Evolutionary conservation across 2,888 invertebrate species (phyloP).

Genomic region (Stegophylla sp.): DNA sequence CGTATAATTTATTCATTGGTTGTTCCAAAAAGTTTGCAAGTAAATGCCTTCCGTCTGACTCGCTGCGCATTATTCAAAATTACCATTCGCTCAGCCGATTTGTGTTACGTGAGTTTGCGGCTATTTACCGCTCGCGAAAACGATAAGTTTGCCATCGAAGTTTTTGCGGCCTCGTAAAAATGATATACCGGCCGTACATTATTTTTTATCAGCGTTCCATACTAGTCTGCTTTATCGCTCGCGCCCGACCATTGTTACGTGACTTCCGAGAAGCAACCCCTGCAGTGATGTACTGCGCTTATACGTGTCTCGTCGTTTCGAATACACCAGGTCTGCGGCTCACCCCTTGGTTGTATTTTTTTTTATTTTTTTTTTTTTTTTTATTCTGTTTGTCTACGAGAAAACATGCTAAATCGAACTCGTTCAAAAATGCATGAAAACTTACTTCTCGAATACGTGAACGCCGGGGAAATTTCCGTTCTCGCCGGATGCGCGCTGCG

Average conservation of each 20-base stretch:
- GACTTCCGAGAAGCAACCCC: constrained; percentile 43
- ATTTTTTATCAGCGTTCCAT: constrained; percentile 55
- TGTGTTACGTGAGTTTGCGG: constrained; percentile 39
- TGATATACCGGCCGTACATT: constrained; percentile 55
- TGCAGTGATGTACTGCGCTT: constrained; percentile 52
- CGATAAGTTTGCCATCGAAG: constrained; percentile 52
- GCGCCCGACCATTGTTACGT: constrained; percentile 54
- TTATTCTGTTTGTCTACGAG: constrained; percentile 32
- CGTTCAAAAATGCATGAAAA: constrained; percentile 55
- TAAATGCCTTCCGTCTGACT: constrained; percentile 8
- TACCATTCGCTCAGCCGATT: constrained; percentile 25
- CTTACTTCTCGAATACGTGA: constrained; percentile 21
- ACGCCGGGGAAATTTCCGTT: constrained; percentile 23
- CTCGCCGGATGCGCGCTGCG: constrained; percentile 22
- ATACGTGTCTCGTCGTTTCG: constrained; percentile 45
- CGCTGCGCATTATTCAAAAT: constrained; percentile 17
- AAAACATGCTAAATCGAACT: constrained; percentile 25
- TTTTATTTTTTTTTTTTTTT: background rate
- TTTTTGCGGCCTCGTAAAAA: constrained; percentile 58
- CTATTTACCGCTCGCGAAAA: constrained; percentile 30
- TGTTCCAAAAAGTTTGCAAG: constrained; percentile 28
- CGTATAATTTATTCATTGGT: constrained; percentile 43
- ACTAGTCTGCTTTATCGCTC: constrained; percentile 51
- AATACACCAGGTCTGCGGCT: background rate
- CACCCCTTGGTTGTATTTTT: background rate